These are phyloP conservation scores for Molossus alvarezi DNA, from an alignment of 2,797 vertebrate species.

Conservation along the genomic window DNA sequence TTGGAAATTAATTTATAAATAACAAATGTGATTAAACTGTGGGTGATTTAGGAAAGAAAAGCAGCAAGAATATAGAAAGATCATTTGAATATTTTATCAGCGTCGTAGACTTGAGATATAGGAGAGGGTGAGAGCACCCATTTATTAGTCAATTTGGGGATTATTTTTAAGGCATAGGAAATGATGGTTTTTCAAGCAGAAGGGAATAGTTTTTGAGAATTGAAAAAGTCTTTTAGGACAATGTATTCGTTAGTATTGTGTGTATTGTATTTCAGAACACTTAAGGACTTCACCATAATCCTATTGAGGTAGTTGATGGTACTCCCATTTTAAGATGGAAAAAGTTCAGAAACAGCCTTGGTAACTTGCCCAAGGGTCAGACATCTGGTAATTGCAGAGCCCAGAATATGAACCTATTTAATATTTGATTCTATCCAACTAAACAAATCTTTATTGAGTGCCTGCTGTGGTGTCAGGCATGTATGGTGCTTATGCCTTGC, in stretches of 20 bases:
- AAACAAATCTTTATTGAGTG: not conserved
- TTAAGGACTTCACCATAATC: not conserved
- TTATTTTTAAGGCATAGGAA: not conserved
- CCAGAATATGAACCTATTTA: constrained; percentile 3
- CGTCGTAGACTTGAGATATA: not conserved
- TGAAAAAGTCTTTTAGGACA: not conserved
- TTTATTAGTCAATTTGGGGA: not conserved
- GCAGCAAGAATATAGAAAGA: not conserved
- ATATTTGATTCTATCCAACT: constrained; percentile 46
- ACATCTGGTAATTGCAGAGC: not conserved
- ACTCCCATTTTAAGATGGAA: constrained; percentile 35
- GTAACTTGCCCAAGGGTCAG: constrained; percentile 26
- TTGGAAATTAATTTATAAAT: constrained; percentile 52
- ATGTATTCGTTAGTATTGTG: not conserved
- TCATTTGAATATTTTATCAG: constrained; percentile 44
- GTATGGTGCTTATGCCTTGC: not conserved
- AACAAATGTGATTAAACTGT: constrained; percentile 6
- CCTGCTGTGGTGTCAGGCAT: not conserved
- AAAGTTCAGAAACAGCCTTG: not conserved
- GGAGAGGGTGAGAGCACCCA: not conserved
- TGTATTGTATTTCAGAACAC: not conserved
- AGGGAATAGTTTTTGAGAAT: not conserved
- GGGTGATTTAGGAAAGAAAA: constrained; percentile 36
- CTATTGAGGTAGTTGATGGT: not conserved
- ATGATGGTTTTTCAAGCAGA: constrained; percentile 30